Evolutionary conservation across 2,797 vertebrate genomes (phyloP).

Genomic region (Syngnathus rostellatus): DNA sequence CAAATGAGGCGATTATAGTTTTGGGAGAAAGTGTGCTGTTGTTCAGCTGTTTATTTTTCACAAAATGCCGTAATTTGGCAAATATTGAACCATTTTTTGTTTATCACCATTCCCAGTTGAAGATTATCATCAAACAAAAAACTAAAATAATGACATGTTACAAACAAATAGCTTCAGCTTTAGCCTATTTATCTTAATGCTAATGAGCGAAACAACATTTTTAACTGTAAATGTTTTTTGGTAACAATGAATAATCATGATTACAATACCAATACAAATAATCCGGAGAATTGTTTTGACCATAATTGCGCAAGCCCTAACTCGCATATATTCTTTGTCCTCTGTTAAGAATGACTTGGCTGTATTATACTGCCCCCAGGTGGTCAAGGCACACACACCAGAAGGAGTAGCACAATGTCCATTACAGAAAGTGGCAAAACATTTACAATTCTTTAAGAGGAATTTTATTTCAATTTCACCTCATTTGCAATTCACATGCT

Average conservation of each 20-base stretch:
- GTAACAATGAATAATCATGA: too few relatives aligned
- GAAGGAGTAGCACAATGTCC: neutral
- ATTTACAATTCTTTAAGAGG: neutral
- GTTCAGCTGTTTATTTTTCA: neutral
- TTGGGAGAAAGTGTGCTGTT: neutral
- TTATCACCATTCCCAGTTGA: neutral
- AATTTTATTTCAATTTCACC: neutral
- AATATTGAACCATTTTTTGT: neutral
- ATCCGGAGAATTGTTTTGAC: neutral
- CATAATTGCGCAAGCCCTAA: neutral
- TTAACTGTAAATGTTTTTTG: too few relatives aligned
- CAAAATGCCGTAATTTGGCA: neutral
- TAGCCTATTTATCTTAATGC: neutral
- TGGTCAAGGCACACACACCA: neutral
- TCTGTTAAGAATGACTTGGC: neutral
- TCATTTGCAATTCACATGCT: neutral
- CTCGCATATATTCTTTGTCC: neutral
- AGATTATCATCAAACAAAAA: neutral
- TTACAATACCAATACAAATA: too few relatives aligned
- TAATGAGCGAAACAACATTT: neutral
- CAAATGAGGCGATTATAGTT: neutral
- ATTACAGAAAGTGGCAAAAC: neutral
- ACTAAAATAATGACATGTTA: neutral
- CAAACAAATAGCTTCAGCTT: neutral
- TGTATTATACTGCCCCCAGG: neutral